Percentiles rank a stretch among this genome's conserved stretches.
Evolutionary conservation across 2,888 invertebrate species (phyloP).

Genomic region (Lasioglossum pauxillum): DNA sequence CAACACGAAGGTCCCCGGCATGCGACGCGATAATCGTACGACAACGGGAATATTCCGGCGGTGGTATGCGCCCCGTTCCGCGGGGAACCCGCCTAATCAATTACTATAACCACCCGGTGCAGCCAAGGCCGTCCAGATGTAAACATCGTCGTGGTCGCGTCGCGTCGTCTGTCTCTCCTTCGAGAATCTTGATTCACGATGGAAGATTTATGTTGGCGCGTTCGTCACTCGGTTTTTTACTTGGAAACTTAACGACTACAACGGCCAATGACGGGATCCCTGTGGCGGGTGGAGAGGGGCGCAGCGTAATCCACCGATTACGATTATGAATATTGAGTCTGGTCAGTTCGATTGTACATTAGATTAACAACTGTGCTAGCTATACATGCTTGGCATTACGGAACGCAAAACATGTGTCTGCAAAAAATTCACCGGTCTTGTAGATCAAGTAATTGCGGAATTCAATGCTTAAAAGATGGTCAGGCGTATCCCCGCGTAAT

Average conservation of each 20-base stretch:
- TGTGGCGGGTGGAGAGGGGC: no score
- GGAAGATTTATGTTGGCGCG: not conserved
- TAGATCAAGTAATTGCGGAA: no score
- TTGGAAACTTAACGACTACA: not conserved
- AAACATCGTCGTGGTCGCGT: conserved; percentile 32
- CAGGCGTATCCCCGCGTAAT: no score
- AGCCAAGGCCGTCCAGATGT: conserved; percentile 53
- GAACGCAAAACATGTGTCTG: no score
- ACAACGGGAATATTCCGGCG: conserved; percentile 46
- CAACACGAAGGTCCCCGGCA: not conserved
- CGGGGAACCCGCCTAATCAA: conserved; percentile 56
- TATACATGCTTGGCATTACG: no score
- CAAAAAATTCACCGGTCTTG: no score
- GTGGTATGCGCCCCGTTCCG: conserved; percentile 16
- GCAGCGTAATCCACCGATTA: not conserved
- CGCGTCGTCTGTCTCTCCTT: not conserved
- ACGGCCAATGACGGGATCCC: not conserved
- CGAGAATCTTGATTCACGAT: not conserved
- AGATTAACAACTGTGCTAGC: not conserved
- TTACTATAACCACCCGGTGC: conserved; percentile 56
- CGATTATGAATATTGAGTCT: not conserved
- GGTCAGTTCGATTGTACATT: not conserved
- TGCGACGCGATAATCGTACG: conserved; percentile 49
- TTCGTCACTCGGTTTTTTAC: not conserved
- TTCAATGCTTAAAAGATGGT: no score